Conservation (phyloP, 2,113 vertebrate genomes). For the Malurus melanocephalus region DNA sequence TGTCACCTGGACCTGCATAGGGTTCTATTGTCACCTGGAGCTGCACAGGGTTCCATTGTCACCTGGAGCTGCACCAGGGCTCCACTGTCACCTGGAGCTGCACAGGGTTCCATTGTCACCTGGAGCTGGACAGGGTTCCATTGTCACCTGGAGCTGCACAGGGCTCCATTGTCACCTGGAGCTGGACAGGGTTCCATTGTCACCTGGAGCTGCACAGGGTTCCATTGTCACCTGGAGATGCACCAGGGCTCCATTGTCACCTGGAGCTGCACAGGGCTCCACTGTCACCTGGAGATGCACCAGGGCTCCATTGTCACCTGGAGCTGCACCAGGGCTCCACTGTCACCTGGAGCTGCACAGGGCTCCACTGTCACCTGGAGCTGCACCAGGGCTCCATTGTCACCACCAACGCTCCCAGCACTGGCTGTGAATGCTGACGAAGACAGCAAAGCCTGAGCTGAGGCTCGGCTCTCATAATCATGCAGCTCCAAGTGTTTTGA, state of each 20-base stretch:
- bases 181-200: neutral
- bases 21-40: neutral
- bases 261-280: neutral
- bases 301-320: neutral
- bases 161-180: neutral
- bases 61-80: neutral
- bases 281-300: neutral
- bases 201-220: too few species aligned
- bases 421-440: neutral
- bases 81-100: neutral
- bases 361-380: neutral
- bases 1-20: neutral
- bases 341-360: neutral
- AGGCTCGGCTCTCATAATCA: slow-evolving; percentile 7
- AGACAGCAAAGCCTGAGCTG: neutral
- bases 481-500: neutral
- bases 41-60: neutral
- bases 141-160: neutral
- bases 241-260: neutral
- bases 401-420: neutral
- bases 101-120: neutral
- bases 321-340: neutral
- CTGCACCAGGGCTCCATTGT: neutral
- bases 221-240: too few species aligned
- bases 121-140: neutral